Base-by-base conservation (phyloP, 2,888 invertebrate genomes). In the Podotricha telesiphe region DNA sequence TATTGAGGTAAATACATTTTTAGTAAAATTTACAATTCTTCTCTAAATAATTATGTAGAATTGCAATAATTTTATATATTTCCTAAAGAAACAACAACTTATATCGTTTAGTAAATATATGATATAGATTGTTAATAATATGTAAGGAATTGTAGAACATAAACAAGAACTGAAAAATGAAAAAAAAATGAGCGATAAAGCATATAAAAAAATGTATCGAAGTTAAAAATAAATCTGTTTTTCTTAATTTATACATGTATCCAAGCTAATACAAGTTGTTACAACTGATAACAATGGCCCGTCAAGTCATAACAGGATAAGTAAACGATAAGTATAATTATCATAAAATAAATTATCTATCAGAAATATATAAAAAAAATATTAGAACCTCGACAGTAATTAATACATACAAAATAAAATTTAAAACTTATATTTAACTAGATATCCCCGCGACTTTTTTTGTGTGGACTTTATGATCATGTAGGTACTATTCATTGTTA, bases 221-320 rank as follows among this genome's bases (percentile, higher is more conserved):
- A 59, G 59, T 28, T 59, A 59, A 59, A 59, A 59, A 59, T 59
- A 45, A 45, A 45, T 22, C 20, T 59, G 59, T 59, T 59, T 59
- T 59, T 59, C 45, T 59, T 59, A 45, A 59, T 28, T 55, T 55
- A 42, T 42, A 42, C 58, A n/a, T 22, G 58, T 59, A 45, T 45
- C 59, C 59, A 59, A 22, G 22, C 59, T 22, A 59, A 22, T 17
- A 59, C 22, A 58, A 59, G n/a, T 22, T 15, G 45, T 45, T 45
- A 45, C 42, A 22, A 55, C 11, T 42, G 59, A 59, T 59, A 59
- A 59, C 59, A 45, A 22, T 22, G 59, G 22, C 59, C n/a, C 22
- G 20, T 59, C 59, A 59, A 59, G 59, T 22, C 59, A 59, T 59
- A 59, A 59, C 59, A 59, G 42, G 45, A 45, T 59, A 59, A 59